These are phyloP conservation scores for Palythoa heliodiscus DNA, from an alignment of 92 coral and sea anemone species.

Conservation along the genomic window DNA sequence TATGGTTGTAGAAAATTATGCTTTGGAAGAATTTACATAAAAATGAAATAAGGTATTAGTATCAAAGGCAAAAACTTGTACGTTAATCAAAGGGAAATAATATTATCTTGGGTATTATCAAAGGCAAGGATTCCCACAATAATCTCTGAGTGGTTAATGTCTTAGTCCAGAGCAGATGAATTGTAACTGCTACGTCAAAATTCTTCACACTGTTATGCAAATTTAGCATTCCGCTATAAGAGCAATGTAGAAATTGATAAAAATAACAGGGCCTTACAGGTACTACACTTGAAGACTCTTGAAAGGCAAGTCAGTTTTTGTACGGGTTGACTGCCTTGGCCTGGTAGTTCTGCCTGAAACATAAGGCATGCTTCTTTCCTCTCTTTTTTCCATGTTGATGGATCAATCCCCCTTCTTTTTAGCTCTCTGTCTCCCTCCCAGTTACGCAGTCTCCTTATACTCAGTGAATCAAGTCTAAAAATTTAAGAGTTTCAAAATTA, in stretches of 20 bases:
- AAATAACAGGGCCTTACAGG: constrained; percentile 60
- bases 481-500: neutral
- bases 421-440: constrained; percentile 98
- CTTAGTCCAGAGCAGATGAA: too few species aligned
- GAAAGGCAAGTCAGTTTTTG: constrained; percentile 84
- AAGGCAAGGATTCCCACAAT: too few species aligned
- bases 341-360: constrained; percentile 95
- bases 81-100: too few species aligned
- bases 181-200: too few species aligned
- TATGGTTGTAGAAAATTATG: too few species aligned
- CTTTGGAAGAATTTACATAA: too few species aligned
- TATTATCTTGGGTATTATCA: too few species aligned
- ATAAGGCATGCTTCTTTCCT: constrained; percentile 92
- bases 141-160: too few species aligned
- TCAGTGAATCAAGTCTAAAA: constrained; percentile 84
- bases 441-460: constrained; percentile 91
- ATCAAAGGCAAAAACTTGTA: too few species aligned
- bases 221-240: neutral
- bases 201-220: neutral
- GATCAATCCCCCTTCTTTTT: constrained; percentile 93
- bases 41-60: too few species aligned
- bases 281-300: constrained; percentile 97
- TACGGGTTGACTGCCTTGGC: constrained; percentile 61
- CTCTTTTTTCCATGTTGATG: constrained; percentile 96
- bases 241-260: neutral